Evolutionary conservation across 2,797 vertebrate species (phyloP).

Genomic region (Sebastes ruberrimus): DNA sequence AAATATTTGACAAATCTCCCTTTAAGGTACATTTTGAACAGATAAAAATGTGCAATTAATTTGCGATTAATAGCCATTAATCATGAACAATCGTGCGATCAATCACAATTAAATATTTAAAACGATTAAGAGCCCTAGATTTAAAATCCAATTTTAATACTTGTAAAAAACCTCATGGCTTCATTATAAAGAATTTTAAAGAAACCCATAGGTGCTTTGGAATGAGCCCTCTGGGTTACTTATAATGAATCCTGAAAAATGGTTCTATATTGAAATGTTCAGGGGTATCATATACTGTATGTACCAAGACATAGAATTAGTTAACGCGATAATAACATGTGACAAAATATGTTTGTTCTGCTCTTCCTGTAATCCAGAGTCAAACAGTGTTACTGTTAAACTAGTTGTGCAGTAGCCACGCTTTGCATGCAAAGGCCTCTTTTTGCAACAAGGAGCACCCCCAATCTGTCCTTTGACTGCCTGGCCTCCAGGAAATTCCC

Average conservation of each 20-base stretch:
- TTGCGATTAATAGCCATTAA: no score
- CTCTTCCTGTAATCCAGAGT: slow-evolving; percentile 1
- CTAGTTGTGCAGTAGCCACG: not conserved
- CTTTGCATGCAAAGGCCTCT: slow-evolving; percentile 12
- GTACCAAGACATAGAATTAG: not conserved
- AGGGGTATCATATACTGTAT: not conserved
- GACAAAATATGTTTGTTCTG: not conserved
- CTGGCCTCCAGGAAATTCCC: slow-evolving; percentile 2
- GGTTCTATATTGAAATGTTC: not conserved
- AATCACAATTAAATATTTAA: no score
- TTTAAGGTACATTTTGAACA: no score
- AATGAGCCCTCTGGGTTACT: not conserved
- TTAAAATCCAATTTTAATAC: not conserved
- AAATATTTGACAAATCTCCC: no score
- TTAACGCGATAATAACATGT: no score
- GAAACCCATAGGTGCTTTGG: not conserved
- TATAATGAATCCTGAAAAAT: not conserved
- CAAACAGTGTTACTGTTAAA: not conserved
- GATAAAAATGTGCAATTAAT: no score
- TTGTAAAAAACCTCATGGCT: not conserved
- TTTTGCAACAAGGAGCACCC: not conserved
- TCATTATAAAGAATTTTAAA: not conserved
- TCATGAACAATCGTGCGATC: no score
- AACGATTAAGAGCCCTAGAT: not conserved
- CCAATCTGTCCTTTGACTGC: slow-evolving; percentile 11